Base-by-base conservation (phyloP, 2,888 invertebrate genomes). In the Sympetrum striolatum region DNA sequence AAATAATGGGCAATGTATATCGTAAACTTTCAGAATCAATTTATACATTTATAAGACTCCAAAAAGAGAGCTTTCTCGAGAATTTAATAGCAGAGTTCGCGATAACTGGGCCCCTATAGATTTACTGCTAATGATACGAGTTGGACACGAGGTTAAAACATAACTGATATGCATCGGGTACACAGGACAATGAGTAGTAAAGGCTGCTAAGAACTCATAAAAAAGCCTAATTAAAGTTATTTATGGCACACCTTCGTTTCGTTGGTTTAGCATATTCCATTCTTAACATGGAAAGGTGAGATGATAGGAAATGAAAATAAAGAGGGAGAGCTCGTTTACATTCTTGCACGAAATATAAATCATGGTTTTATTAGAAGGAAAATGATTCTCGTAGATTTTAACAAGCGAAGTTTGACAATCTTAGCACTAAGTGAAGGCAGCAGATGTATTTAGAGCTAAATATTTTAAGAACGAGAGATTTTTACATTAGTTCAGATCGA, bases 171-270 rank as follows among this genome's bases (percentile, higher is more conserved):
- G 60, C 81, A 81, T 81, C 81, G 48, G n/a, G 22, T 86, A 64
- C 64, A 60, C 18, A 15, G 60, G 86, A 86, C 86, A 86, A 86
- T 86, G 86, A 86, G 64, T 37, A 86, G 86, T 60, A 86, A 86
- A 86, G 60, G 37, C 37, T 10, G 86, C 86, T 86, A 37, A 25
- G n/a, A 60, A 37, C 35, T 64, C 73, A 86, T 86, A 60, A 86
- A 60, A 60, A 86, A 15, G 58, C 31, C 86, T 53, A 86, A 86
- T 86, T 86, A 86, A 86, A 64, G 58, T 82, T 64, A 86, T 86
- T 86, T 86, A 86, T 86, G 86, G 39, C 60, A 64, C 37, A 22
- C 53, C 10, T 86, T 22, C 31, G 14, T 64, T 73, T 86, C 37
- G 37, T 22, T 53, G 60, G 58, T 64, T 86, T 86, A 37, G 35